Percentiles rank a stretch among this genome's conserved stretches.
Conservation (phyloP, 1,140 invertebrate species). For the Oedothorax gibbosus region DNA sequence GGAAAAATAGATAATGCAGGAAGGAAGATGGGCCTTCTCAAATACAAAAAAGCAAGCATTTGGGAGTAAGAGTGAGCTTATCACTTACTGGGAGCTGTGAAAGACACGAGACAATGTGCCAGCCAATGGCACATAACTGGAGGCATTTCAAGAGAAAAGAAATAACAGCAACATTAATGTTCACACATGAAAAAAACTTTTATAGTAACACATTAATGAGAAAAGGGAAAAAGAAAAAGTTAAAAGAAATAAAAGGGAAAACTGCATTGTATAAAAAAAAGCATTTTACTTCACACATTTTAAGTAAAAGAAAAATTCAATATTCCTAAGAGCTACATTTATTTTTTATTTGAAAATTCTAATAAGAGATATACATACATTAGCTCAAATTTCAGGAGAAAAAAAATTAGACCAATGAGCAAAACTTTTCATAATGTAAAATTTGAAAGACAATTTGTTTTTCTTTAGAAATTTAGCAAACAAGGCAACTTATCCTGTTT, state of each 20-base stretch:
- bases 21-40: conserved; percentile 38
- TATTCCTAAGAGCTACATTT: too few species aligned
- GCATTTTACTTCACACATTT: background rate
- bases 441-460: too few species aligned
- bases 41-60: conserved; percentile 57
- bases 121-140: conserved; percentile 62
- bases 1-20: conserved; percentile 30
- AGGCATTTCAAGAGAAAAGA: conserved; percentile 59
- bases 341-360: too few species aligned
- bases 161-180: conserved; percentile 58
- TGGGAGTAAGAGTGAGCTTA: conserved; percentile 60
- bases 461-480: too few species aligned
- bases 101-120: conserved; percentile 63
- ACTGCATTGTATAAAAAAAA: conserved; percentile 5
- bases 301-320: too few species aligned
- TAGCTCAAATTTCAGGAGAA: too few species aligned
- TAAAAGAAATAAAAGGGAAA: conserved; percentile 36
- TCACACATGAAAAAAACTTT: conserved; percentile 41
- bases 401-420: too few species aligned
- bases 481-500: too few species aligned
- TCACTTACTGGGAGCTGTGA: conserved; percentile 63
- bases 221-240: conserved; percentile 33
- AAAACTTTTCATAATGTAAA: too few species aligned
- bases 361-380: too few species aligned
- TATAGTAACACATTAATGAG: conserved; percentile 43